Base-by-base conservation (phyloP, 2,797 vertebrate genomes). In the Lithobates pipiens region DNA sequence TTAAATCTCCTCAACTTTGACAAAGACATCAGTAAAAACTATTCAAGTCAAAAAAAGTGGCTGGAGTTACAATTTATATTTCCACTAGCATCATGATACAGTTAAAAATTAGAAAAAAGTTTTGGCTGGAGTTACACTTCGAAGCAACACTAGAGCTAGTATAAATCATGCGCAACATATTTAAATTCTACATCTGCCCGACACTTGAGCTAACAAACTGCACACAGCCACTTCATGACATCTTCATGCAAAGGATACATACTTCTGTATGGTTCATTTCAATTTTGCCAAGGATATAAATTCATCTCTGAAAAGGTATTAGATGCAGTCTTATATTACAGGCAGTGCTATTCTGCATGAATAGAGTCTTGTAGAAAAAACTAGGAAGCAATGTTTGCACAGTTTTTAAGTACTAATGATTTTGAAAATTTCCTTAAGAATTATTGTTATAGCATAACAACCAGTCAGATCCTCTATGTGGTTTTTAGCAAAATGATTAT, bases 141-240 rank as follows among this genome's bases (percentile, higher is more conserved):
- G 65, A 29, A 67, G 65, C 65, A 29, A 67, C 65, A 67, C 25
- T 67, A 67, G 27, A 67, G n/a, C 65, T 29, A 67, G 65, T 67
- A 67, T 67, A 67, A 67, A 67, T 67, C 65, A 29, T 67, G 11
- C 65, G 18, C 11, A 29, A 67, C 65, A 8, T 67, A 67, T 67
- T 67, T 67, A 67, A 25, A 25, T 67, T 67, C 65, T 67, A 25
- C 65, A 25, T 67, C 65, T 67, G 65, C 25, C 27, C 10, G 65
- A 67, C 65, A 67, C 25, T 27, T 25, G 65, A 67, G 65, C 65
- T 29, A 25, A 67, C 65, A 67, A 29, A 67, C 65, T 29, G 3
- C n/a, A 67, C n/a, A 67, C 25, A 67, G 65, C n/a, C 25, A 67
- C 27, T 67, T 61, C 54, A 61, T 67, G 65, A 29, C 65, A 67